Base-by-base conservation (phyloP, 2,797 vertebrate species). In the Pagetopsis macropterus region DNA sequence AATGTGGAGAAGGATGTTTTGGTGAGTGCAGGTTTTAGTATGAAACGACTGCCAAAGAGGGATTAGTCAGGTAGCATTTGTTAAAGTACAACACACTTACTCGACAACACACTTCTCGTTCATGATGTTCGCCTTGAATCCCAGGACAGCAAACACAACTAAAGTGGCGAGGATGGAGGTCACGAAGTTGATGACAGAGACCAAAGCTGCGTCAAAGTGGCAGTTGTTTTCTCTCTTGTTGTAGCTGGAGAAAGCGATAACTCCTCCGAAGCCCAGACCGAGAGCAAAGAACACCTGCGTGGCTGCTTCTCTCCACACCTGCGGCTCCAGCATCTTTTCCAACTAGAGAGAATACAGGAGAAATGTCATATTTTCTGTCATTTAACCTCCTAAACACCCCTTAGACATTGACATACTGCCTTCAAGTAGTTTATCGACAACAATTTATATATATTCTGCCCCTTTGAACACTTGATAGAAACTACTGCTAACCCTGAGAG, bases 221-320 rank as follows among this genome's bases (percentile, higher is more conserved):
- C 98, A 99, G 93, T 99, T 99, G 92, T 99, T 99, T 93, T 99
- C 97, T 68, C 96, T 96, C 78, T 99, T 99, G 92, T 99, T 99
- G 95, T 99, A 99, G 91, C 97, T 98, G 86, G 98, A 99, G 91
- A 99, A 99, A 57, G 98, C 98, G 1, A 99, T 99, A 90, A 99
- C 98, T 0, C 98, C 98, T 3, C 98, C 98, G 0, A 99, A 99
- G 45, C 98, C 98, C 70, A 99, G 87, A 4, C 98, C 98, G 50
- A 99, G 87, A 16, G 98, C 98, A 0, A 99, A 99, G 93, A 99
- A 99, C 33, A 99, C 98, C 93, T 99, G 98, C 0, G 98, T 99
- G 65, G 98, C 98, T 8, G 98, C 98, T 85, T 99, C 98, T 5
- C 98, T 92, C 98, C 98, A 99, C 58, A 99, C 97, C 89, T 99